phyloP scores from a whole-genome alignment of 2,888 invertebrate genomes.

The Nycteola revayana region DNA sequence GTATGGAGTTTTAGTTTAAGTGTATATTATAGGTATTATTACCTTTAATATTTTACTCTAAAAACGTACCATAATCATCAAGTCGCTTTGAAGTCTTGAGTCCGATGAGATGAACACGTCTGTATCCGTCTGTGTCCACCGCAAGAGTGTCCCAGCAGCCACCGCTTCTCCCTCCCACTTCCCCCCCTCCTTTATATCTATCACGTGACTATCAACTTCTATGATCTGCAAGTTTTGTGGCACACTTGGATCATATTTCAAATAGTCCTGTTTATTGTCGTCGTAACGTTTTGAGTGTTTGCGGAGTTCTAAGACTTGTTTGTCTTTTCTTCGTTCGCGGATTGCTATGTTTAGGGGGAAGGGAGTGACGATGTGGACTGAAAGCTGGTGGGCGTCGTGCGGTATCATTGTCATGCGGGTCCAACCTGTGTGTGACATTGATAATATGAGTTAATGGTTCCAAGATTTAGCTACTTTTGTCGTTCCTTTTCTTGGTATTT shows the following conservation, averaged over 20 bases:
- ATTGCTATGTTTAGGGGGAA: slow-evolving; percentile 59
- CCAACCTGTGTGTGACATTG: slow-evolving; percentile 67
- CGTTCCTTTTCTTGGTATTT: too few relatives aligned
- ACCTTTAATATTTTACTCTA: slow-evolving; percentile 27
- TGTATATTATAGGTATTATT: neutral
- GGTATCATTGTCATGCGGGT: slow-evolving; percentile 65
- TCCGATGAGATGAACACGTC: slow-evolving; percentile 59
- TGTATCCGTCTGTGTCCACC: slow-evolving; percentile 61
- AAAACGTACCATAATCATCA: slow-evolving; percentile 77
- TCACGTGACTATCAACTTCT: slow-evolving; percentile 66
- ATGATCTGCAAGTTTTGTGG: slow-evolving; percentile 73
- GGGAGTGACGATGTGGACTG: slow-evolving; percentile 62
- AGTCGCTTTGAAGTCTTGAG: slow-evolving; percentile 61
- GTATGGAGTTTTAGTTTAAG: too few relatives aligned
- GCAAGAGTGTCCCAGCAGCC: slow-evolving; percentile 59
- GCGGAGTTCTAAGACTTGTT: slow-evolving; percentile 59
- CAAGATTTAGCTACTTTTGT: too few relatives aligned
- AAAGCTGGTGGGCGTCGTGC: slow-evolving; percentile 63
- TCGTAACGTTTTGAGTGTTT: slow-evolving; percentile 59
- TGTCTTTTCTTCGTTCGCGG: slow-evolving; percentile 60
- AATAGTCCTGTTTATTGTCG: slow-evolving; percentile 55
- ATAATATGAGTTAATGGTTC: too few relatives aligned
- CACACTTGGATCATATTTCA: slow-evolving; percentile 69
- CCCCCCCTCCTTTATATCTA: slow-evolving; percentile 63
- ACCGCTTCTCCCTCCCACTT: slow-evolving; percentile 62